Conservation (phyloP, 2,797 vertebrate genomes). For the Amazona ochrocephala region DNA sequence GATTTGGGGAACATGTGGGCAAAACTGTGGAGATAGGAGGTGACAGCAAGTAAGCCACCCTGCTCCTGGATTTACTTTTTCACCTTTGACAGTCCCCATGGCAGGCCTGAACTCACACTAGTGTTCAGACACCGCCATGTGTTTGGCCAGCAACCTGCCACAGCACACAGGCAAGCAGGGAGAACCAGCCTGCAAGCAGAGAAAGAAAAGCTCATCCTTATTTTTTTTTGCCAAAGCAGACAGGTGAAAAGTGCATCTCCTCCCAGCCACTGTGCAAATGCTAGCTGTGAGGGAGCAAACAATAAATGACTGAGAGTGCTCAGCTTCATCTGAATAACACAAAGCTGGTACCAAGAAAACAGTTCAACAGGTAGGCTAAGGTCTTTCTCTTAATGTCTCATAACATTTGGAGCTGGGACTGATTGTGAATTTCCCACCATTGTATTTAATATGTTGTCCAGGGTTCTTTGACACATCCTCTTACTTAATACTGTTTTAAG, state of each 20-base stretch:
- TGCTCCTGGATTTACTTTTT: fast-evolving
- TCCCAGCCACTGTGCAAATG: background rate
- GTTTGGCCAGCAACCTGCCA: fast-evolving
- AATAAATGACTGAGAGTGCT: fast-evolving
- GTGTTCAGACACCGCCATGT: fast-evolving
- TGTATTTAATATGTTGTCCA: background rate
- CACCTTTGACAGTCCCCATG: fast-evolving
- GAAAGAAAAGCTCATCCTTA: background rate
- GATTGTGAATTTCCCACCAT: fast-evolving
- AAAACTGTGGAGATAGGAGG: background rate
- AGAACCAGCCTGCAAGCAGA: background rate
- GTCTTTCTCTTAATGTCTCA: fast-evolving
- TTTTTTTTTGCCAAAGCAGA: fast-evolving
- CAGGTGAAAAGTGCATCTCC: fast-evolving
- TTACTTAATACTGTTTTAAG: background rate
- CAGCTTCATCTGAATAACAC: fast-evolving
- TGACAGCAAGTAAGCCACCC: background rate
- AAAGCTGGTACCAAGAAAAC: background rate
- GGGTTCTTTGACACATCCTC: too few relatives aligned
- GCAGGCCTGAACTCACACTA: background rate
- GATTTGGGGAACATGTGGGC: fast-evolving
- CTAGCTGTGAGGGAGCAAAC: background rate
- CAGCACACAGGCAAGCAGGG: fast-evolving
- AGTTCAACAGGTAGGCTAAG: fast-evolving
- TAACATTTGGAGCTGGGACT: too few relatives aligned